Percentiles rank a stretch among this genome's conserved stretches.
Evolutionary conservation across 2,113 vertebrate species (phyloP).

Genomic region (Hydrolagus affinis): DNA sequence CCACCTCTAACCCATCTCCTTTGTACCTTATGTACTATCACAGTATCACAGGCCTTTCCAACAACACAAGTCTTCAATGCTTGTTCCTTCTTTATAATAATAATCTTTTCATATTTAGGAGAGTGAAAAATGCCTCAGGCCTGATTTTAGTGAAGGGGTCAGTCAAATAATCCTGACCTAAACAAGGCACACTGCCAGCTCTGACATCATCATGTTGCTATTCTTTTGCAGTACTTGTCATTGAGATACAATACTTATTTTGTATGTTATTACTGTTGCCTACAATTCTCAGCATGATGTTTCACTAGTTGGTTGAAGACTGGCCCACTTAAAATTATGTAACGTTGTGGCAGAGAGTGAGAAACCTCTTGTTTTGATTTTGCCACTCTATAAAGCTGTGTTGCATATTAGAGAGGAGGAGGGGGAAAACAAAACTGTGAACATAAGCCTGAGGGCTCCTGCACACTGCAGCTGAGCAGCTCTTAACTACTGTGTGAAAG

Average conservation of each 20-base stretch:
- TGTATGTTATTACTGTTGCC: slow-evolving; percentile 7
- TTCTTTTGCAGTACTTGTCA: not conserved
- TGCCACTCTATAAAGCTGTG: not conserved
- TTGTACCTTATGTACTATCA: too few species aligned
- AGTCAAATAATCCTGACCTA: not conserved
- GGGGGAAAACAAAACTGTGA: slow-evolving; percentile 34
- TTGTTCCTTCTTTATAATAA: not conserved
- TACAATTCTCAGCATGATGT: not conserved
- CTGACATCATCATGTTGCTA: not conserved
- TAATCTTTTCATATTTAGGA: not conserved
- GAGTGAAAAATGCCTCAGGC: too few species aligned
- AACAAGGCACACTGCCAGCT: not conserved
- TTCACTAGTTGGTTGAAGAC: not conserved
- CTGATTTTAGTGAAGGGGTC: too few species aligned
- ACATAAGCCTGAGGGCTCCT: slow-evolving; percentile 37
- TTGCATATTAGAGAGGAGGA: slow-evolving; percentile 38
- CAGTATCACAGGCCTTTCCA: too few species aligned
- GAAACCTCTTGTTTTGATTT: slow-evolving; percentile 17
- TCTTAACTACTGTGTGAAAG: slow-evolving; percentile 40
- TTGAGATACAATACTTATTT: not conserved
- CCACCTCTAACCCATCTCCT: too few species aligned
- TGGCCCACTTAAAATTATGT: not conserved
- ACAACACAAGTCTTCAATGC: too few species aligned
- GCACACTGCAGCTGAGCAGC: not conserved
- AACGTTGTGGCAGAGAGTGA: not conserved